Percentiles rank a stretch among this genome's conserved stretches.
phyloP scores from a whole-genome alignment of 2,888 invertebrate genomes.

The Sepiola atlantica region DNA sequence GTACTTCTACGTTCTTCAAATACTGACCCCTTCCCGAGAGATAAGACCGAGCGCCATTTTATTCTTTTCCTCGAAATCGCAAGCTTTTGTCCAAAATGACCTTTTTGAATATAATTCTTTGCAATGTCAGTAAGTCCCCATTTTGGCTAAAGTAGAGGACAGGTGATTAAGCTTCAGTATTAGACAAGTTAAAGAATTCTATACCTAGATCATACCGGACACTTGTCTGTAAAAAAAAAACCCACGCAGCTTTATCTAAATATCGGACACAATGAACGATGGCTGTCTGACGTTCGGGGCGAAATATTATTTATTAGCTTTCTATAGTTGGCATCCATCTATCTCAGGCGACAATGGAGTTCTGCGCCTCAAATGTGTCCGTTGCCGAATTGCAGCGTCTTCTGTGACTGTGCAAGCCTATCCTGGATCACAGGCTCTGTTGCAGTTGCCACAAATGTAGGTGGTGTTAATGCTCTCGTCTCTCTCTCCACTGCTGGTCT shows the following conservation, averaged over 20 bases:
- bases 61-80: not conserved
- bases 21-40: not conserved
- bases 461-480: too few species aligned
- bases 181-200: not conserved
- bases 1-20: too few species aligned
- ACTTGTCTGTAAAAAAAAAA: not conserved
- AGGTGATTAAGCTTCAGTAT: not conserved
- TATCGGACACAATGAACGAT: not conserved
- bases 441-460: too few species aligned
- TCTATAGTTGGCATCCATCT: too few species aligned
- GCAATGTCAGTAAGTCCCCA: not conserved
- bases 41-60: not conserved
- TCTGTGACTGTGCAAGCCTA: too few species aligned
- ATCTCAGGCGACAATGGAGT: too few species aligned
- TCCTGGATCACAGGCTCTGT: too few species aligned
- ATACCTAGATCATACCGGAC: not conserved
- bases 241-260: not conserved
- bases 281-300: not conserved
- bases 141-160: not conserved
- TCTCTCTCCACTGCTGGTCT: too few species aligned
- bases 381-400: too few species aligned
- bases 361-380: too few species aligned
- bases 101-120: not conserved
- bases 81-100: not conserved
- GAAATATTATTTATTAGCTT: not conserved